Evolutionary conservation across 2,113 vertebrate species (phyloP).

Genomic region (Pheucticus melanocephalus): DNA sequence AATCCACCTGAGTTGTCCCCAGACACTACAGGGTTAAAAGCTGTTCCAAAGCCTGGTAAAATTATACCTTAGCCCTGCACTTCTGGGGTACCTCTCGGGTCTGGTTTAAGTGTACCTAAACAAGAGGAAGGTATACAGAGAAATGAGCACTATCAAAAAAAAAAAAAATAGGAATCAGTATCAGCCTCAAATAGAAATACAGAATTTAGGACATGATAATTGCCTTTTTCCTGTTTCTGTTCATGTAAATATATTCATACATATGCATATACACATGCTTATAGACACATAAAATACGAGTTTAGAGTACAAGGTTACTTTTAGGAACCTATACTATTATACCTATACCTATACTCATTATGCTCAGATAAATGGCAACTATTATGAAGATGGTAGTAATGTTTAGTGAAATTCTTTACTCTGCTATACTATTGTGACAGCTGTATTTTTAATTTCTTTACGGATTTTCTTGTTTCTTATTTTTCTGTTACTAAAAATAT

Average conservation of each 20-base stretch:
- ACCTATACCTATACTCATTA: too few species aligned
- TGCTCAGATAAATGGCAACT: not conserved
- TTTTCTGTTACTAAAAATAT: not conserved
- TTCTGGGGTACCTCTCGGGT: not conserved
- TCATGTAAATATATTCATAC: not conserved
- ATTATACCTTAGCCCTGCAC: not conserved
- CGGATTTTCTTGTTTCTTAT: not conserved
- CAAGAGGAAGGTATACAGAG: not conserved
- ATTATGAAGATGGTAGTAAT: not conserved
- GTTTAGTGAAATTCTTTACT: not conserved
- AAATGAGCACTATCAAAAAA: not conserved
- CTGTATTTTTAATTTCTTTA: not conserved
- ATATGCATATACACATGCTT: not conserved
- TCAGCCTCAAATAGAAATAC: not conserved
- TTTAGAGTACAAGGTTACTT: not conserved
- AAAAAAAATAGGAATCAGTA: not conserved
- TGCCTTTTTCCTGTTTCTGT: not conserved
- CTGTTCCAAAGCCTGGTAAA: not conserved
- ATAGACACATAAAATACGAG: not conserved
- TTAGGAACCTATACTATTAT: not conserved
- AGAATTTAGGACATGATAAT: not conserved
- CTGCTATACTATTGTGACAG: not conserved
- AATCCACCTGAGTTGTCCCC: not conserved
- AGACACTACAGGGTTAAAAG: not conserved
- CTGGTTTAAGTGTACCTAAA: not conserved